Percentiles rank a stretch among this genome's conserved stretches.
Evolutionary conservation across 1,140 invertebrate genomes (phyloP).

Genomic region (Philopotamus ludificatus): DNA sequence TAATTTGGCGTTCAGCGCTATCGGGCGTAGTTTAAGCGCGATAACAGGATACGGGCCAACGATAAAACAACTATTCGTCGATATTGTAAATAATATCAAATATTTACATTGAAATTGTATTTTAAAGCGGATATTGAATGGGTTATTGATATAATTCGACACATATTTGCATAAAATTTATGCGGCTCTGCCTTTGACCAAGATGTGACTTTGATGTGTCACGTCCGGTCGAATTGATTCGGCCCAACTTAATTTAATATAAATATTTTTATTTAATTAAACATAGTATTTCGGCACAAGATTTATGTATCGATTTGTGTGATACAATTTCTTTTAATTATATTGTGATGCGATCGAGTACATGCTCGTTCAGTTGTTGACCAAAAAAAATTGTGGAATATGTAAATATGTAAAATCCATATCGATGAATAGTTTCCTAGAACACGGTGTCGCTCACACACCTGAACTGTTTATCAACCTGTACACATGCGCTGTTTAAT

Average conservation of each 20-base stretch:
- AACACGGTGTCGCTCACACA: neutral
- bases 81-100: constrained; percentile 3
- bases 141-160: constrained; percentile 37
- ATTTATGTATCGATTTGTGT: no score
- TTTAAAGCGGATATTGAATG: constrained; percentile 34
- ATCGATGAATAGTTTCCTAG: neutral
- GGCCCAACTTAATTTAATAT: no score
- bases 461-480: neutral
- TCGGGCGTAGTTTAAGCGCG: no score
- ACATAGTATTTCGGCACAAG: no score
- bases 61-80: neutral
- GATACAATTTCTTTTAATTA: neutral
- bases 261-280: no score
- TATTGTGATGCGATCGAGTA: neutral
- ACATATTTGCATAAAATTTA: constrained; percentile 37
- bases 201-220: constrained; percentile 16
- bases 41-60: neutral
- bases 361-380: neutral
- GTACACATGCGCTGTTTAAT: constrained; percentile 8
- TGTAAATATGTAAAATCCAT: neutral
- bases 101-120: constrained; percentile 15
- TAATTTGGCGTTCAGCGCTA: neutral
- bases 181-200: neutral
- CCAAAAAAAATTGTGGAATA: neutral
- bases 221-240: constrained; percentile 29